These are phyloP conservation scores for Drosophila bocki DNA, from an alignment of 1,140 invertebrate species.

Conservation along the genomic window DNA sequence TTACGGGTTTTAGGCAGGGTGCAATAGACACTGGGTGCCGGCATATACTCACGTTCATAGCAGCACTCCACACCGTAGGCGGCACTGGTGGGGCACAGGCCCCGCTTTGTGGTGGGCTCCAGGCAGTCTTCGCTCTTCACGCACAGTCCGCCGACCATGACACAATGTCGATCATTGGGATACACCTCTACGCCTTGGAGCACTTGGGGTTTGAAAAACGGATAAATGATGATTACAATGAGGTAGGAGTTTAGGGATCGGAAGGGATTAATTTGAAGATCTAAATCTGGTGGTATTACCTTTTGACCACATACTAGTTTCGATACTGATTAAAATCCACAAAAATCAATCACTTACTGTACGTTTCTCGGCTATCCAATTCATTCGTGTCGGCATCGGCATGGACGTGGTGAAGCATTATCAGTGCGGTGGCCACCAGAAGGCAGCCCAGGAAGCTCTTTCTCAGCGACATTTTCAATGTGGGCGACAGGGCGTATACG, in stretches of 20 bases:
- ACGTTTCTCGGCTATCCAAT: slow-evolving; percentile 51
- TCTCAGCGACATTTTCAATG: slow-evolving; percentile 49
- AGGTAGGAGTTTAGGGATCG: background rate
- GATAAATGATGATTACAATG: background rate
- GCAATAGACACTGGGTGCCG: slow-evolving; percentile 3
- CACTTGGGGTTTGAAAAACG: slow-evolving; percentile 37
- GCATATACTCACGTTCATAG: slow-evolving; percentile 80
- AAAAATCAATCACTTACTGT: slow-evolving; percentile 61
- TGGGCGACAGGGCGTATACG: slow-evolving; percentile 33
- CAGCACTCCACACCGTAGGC: slow-evolving; percentile 83
- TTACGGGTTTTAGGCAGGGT: slow-evolving; percentile 31
- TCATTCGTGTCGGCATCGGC: slow-evolving; percentile 71
- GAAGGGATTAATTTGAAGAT: background rate
- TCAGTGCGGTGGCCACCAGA: slow-evolving; percentile 39
- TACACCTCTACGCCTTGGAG: slow-evolving; percentile 78
- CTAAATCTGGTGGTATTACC: background rate
- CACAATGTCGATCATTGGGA: slow-evolving; percentile 75
- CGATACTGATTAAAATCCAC: too few species aligned
- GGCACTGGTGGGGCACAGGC: slow-evolving; percentile 78
- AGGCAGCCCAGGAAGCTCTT: slow-evolving; percentile 60
- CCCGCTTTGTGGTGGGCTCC: slow-evolving; percentile 64
- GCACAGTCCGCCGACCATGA: slow-evolving; percentile 79
- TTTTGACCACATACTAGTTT: background rate
- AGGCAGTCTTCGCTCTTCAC: slow-evolving; percentile 73
- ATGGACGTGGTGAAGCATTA: slow-evolving; percentile 49